Percentiles rank a stretch among this genome's conserved stretches.
Conservation (phyloP, 2,113 vertebrate genomes). For the Nerophis ophidion region DNA sequence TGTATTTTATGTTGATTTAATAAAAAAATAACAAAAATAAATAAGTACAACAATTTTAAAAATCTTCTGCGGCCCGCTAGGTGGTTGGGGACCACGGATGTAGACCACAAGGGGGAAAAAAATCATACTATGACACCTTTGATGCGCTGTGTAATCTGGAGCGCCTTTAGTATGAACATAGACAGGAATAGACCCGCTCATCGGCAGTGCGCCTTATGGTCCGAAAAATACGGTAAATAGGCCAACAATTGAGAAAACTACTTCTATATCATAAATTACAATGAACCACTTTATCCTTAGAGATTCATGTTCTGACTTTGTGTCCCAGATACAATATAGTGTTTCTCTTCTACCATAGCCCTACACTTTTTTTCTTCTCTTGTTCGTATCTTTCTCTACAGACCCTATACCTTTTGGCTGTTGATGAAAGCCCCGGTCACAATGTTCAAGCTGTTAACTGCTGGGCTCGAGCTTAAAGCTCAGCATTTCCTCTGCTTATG, state of each 20-base stretch:
- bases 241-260: slow-evolving; percentile 11
- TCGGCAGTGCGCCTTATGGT: too few species aligned
- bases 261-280: slow-evolving; percentile 14
- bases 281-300: slow-evolving; percentile 15
- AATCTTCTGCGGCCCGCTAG: too few species aligned
- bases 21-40: too few species aligned
- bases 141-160: too few species aligned
- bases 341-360: slow-evolving; percentile 23
- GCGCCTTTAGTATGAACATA: too few species aligned
- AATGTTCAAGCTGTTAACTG: slow-evolving; percentile 37
- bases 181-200: too few species aligned
- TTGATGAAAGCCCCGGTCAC: slow-evolving; percentile 47
- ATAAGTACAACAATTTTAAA: too few species aligned
- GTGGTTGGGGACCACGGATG: too few species aligned
- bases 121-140: too few species aligned
- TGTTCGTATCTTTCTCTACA: slow-evolving; percentile 42
- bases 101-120: too few species aligned
- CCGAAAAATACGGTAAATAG: background rate
- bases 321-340: slow-evolving; percentile 31
- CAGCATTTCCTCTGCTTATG: slow-evolving; percentile 24
- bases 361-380: background rate
- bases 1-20: too few species aligned
- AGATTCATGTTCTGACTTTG: slow-evolving; percentile 26
- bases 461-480: slow-evolving; percentile 35
- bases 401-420: slow-evolving; percentile 44